Percentiles rank a stretch among this genome's conserved stretches.
phyloP scores from a whole-genome alignment of 2,888 invertebrate species.

The Rhopalosiphum nymphaeae region DNA sequence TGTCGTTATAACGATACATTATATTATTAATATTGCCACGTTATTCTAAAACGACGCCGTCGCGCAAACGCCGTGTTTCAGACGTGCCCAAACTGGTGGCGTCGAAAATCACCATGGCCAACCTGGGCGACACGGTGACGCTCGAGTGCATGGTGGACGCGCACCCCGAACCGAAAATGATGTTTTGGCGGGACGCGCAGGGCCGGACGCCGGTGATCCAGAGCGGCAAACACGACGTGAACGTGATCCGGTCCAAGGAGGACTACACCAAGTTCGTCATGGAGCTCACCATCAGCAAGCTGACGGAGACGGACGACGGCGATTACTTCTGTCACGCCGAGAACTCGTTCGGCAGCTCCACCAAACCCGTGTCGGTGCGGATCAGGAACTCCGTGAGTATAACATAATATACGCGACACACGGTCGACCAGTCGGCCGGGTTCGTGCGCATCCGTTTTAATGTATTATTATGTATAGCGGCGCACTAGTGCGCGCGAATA shows the following conservation, averaged over 20 bases:
- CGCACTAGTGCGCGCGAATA: not conserved
- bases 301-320: conserved; percentile 80
- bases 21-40: not conserved
- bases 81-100: conserved; percentile 84
- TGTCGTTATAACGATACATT: conserved; percentile 65
- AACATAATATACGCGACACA: too few relatives aligned
- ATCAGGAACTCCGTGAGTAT: conserved; percentile 74
- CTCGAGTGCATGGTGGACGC: conserved; percentile 84
- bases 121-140: conserved; percentile 81
- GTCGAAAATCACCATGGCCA: conserved; percentile 83
- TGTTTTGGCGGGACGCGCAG: conserved; percentile 85
- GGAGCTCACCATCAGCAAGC: conserved; percentile 81
- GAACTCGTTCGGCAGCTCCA: conserved; percentile 82
- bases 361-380: conserved; percentile 81
- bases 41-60: not conserved
- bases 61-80: conserved; percentile 69
- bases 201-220: conserved; percentile 82
- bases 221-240: conserved; percentile 81
- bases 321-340: conserved; percentile 89
- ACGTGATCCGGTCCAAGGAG: conserved; percentile 69
- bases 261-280: conserved; percentile 80
- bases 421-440: not conserved
- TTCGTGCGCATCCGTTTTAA: not conserved
- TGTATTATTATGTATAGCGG: not conserved
- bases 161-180: conserved; percentile 83